Conservation (phyloP, 1,140 invertebrate species). For the Bombus superbus region DNA sequence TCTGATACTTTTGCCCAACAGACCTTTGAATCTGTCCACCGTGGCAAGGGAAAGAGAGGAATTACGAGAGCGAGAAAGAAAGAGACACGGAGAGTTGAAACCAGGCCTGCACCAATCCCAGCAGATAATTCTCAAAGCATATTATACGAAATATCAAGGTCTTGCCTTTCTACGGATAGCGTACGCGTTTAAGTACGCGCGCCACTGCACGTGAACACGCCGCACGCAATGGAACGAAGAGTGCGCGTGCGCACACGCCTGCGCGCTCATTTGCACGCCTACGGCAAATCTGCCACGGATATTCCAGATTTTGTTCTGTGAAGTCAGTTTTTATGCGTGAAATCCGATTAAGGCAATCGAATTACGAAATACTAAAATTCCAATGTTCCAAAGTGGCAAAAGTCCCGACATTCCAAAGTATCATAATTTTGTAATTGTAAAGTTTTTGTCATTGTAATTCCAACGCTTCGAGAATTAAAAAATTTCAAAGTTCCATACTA, state of each 20-base stretch:
- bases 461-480: not conserved
- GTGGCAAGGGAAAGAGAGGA: not conserved
- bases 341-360: too few relatives aligned
- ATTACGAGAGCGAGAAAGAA: not conserved
- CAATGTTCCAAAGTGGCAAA: too few relatives aligned
- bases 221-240: slow-evolving; percentile 27
- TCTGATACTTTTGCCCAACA: slow-evolving; percentile 49
- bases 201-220: slow-evolving; percentile 32
- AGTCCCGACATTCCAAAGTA: not conserved
- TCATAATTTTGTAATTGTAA: not conserved
- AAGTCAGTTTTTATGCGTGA: not conserved
- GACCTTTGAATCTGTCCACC: slow-evolving; percentile 47
- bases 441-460: not conserved
- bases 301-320: not conserved
- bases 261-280: slow-evolving; percentile 12
- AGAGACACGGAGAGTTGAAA: slow-evolving; percentile 53
- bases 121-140: slow-evolving; percentile 72
- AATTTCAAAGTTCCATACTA: not conserved
- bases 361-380: not conserved
- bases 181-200: not conserved
- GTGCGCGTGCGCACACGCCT: not conserved
- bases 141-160: slow-evolving; percentile 77
- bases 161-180: slow-evolving; percentile 71
- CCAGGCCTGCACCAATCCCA: slow-evolving; percentile 64
- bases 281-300: not conserved